Evolutionary conservation across 1,140 invertebrate genomes (phyloP).

Genomic region (Popillia japonica): DNA sequence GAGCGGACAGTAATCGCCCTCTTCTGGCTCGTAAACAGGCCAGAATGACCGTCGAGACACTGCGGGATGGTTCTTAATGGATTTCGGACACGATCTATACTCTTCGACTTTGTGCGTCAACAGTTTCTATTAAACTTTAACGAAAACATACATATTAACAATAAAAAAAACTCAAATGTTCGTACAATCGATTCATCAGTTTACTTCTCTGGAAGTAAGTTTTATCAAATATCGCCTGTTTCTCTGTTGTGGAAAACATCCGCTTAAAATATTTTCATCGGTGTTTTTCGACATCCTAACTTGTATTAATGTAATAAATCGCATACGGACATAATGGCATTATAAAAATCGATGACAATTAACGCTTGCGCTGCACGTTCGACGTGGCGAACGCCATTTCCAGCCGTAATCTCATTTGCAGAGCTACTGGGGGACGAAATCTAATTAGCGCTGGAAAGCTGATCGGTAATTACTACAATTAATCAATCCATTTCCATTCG

Average conservation of each 20-base stretch:
- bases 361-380: slow-evolving; percentile 56
- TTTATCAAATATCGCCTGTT: background rate
- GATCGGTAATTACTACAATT: slow-evolving; percentile 61
- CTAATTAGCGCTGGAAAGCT: slow-evolving; percentile 61
- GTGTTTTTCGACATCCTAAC: slow-evolving; percentile 17
- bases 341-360: slow-evolving; percentile 61
- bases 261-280: background rate
- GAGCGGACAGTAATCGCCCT: slow-evolving; percentile 60
- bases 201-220: background rate
- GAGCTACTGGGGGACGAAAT: slow-evolving; percentile 57
- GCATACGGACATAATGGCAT: slow-evolving; percentile 58
- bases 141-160: slow-evolving; percentile 24
- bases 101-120: slow-evolving; percentile 41
- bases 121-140: slow-evolving; percentile 39
- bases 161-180: slow-evolving; percentile 16
- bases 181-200: background rate
- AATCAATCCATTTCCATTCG: slow-evolving; percentile 59
- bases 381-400: slow-evolving; percentile 58
- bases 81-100: slow-evolving; percentile 49
- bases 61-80: slow-evolving; percentile 55
- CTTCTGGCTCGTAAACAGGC: slow-evolving; percentile 60
- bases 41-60: slow-evolving; percentile 57
- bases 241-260: background rate
- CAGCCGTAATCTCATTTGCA: slow-evolving; percentile 59
- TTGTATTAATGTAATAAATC: slow-evolving; percentile 56